phyloP scores from a whole-genome alignment of 2,113 vertebrate genomes.

The Bungarus multicinctus region DNA sequence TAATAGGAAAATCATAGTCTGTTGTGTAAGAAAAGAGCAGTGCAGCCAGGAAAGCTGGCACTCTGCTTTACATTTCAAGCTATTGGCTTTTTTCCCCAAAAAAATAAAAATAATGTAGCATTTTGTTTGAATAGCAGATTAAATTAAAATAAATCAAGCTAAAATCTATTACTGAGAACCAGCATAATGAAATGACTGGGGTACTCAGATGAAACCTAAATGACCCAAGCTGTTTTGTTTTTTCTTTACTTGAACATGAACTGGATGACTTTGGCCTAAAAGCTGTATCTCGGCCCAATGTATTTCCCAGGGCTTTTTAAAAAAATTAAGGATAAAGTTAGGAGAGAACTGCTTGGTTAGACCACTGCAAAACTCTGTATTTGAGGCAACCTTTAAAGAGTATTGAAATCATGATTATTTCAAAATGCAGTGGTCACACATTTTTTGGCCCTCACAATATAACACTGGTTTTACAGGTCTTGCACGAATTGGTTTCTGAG shows the following conservation, averaged over 20 bases:
- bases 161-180: background rate
- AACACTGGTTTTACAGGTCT: background rate
- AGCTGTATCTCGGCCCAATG: background rate
- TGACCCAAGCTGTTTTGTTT: background rate
- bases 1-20: background rate
- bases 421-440: background rate
- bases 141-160: background rate
- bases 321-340: background rate
- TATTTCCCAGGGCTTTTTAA: background rate
- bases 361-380: background rate
- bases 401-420: background rate
- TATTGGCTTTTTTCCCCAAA: background rate
- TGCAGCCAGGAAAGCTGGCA: background rate
- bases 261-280: background rate
- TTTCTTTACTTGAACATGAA: background rate
- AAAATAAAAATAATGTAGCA: background rate
- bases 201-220: background rate
- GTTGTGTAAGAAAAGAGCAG: background rate
- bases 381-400: background rate
- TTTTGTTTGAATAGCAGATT: background rate
- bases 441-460: background rate
- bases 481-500: background rate
- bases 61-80: accelerated
- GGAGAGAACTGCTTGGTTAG: background rate
- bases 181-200: background rate